Base-by-base conservation (phyloP, 2,113 vertebrate species). In the Bostrychus sinensis region DNA sequence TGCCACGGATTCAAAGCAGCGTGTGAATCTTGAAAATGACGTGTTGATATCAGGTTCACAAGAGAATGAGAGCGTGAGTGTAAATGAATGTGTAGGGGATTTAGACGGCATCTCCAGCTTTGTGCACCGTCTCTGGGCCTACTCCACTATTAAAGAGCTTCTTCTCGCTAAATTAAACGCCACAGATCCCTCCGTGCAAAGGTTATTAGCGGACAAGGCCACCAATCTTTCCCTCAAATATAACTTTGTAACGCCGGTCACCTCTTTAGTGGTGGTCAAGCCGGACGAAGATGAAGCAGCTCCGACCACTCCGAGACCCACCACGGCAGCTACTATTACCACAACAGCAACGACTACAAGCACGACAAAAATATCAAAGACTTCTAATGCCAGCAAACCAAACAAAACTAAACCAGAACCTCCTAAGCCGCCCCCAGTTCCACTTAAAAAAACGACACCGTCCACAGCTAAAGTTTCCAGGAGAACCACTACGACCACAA, bases 241-340 rank as follows among this genome's bases (percentile, higher is more conserved):
- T 62, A 94, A 94, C 75, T 95, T 95, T 71, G 93, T 95, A 11
- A 94, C 92, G 10, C 92, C 92, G 0, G 85, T 95, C 45, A 95
- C 93, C 2, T 95, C 93, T 30, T 78, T 95, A 79, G 91, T 95
- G 8, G 85, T 95, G 11, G 90, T 93, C 3, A 92, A 92, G 55
- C 93, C 92, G 1, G 91, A 92, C 46, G 80, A 77, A 8, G 88
- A 84, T 46, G 85, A 90, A 67, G 56, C 59, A 17, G 60, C 37
- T 45, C 62, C 75, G 25, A 76, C 82, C n/a, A 86, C 87, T 7
- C 30, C 43, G 37, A 84, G 66, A 48, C 63, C 85, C 13, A 63
- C 78, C 12, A 65, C 73, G 0, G 26, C 69, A n/a, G 48, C 74
- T 11, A 76, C 77, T 0, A 80, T 39, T 13, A 78, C 84, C 38